Percentiles rank a stretch among this genome's conserved stretches.
phyloP scores from a whole-genome alignment of 2,888 invertebrate species.

The Epinotia ramella region DNA sequence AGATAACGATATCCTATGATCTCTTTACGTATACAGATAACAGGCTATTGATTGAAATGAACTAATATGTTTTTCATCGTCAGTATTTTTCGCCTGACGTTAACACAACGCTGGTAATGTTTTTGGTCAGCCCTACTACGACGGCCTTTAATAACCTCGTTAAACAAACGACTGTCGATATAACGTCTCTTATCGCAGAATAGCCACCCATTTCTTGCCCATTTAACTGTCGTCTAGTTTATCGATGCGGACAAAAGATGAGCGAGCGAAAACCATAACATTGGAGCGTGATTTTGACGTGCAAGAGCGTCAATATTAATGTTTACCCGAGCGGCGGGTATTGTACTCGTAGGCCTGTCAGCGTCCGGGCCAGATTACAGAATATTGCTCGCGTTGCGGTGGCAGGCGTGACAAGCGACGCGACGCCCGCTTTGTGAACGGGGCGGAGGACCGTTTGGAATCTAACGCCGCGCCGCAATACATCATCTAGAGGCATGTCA shows the following conservation, averaged over 20 bases:
- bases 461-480: conserved; percentile 15
- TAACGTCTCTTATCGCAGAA: conserved; percentile 13
- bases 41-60: neutral
- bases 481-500: conserved; percentile 20
- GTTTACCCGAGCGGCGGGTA: conserved; percentile 40
- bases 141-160: conserved; percentile 21
- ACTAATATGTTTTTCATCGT: neutral
- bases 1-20: conserved; percentile 14
- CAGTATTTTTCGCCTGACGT: neutral
- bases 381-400: conserved; percentile 49
- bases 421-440: conserved; percentile 26
- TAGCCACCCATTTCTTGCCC: conserved; percentile 34
- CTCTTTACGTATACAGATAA: neutral
- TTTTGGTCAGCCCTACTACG: conserved; percentile 14
- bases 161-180: conserved; percentile 33
- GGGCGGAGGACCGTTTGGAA: conserved; percentile 22
- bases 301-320: conserved; percentile 42
- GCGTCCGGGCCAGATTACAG: conserved; percentile 54
- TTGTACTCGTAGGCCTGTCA: conserved; percentile 51
- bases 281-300: conserved; percentile 37
- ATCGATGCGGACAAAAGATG: conserved; percentile 37
- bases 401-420: conserved; percentile 49
- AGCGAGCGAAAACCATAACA: conserved; percentile 39
- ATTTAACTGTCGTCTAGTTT: conserved; percentile 34
- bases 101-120: neutral